phyloP scores from a whole-genome alignment of 2,888 invertebrate genomes.

The Eubasilissa splendida region DNA sequence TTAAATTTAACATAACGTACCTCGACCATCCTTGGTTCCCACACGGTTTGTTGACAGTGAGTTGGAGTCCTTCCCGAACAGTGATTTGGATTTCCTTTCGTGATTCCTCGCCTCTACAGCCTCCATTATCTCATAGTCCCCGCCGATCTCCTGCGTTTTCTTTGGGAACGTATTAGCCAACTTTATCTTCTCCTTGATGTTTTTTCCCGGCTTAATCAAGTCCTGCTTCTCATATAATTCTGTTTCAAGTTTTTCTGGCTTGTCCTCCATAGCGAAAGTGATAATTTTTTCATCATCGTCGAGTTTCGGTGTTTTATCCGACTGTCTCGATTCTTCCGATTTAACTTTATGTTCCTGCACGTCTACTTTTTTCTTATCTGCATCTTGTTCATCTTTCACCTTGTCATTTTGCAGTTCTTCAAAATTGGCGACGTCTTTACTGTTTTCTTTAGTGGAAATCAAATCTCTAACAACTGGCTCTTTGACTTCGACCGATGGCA shows the following conservation, averaged over 20 bases:
- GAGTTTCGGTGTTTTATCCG: slow-evolving; percentile 62
- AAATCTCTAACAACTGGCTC: slow-evolving; percentile 64
- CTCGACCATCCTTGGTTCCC: slow-evolving; percentile 66
- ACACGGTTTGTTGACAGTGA: slow-evolving; percentile 77
- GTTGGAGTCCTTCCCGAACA: slow-evolving; percentile 69
- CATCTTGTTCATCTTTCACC: slow-evolving; percentile 59
- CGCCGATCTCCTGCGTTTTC: slow-evolving; percentile 68
- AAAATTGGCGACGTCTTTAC: slow-evolving; percentile 49
- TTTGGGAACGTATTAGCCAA: slow-evolving; percentile 71
- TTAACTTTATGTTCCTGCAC: slow-evolving; percentile 63
- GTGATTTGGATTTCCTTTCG: slow-evolving; percentile 66
- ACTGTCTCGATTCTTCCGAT: background rate
- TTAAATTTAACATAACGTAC: slow-evolving; percentile 59
- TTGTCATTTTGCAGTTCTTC: slow-evolving; percentile 59
- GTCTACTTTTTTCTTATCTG: slow-evolving; percentile 60
- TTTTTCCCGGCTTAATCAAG: slow-evolving; percentile 69
- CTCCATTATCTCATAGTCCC: slow-evolving; percentile 74
- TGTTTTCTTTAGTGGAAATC: slow-evolving; percentile 49
- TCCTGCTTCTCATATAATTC: slow-evolving; percentile 59
- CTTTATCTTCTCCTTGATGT: slow-evolving; percentile 73
- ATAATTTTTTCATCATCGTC: slow-evolving; percentile 73
- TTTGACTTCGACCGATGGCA: slow-evolving; percentile 66
- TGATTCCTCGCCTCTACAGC: slow-evolving; percentile 74
- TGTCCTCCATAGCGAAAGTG: slow-evolving; percentile 70
- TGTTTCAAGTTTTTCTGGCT: slow-evolving; percentile 67